Percentiles rank a stretch among this genome's conserved stretches.
Evolutionary conservation across 1,140 invertebrate genomes (phyloP).

Genomic region (Brevipalpus yothersi): DNA sequence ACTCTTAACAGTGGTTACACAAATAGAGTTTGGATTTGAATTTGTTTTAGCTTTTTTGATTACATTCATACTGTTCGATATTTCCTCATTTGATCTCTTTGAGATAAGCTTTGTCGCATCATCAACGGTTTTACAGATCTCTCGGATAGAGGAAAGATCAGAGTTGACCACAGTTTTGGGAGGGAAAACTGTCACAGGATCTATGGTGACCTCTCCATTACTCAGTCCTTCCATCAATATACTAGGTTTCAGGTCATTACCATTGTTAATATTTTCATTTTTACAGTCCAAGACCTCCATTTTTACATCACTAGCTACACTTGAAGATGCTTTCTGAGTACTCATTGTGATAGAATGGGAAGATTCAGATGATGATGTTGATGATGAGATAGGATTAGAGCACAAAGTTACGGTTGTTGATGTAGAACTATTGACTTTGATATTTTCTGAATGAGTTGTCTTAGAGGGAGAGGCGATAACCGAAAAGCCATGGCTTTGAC

Average conservation of each 20-base stretch:
- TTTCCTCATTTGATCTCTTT: conserved; percentile 3
- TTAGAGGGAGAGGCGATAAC: background rate
- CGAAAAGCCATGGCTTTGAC: background rate
- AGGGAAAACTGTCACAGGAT: background rate
- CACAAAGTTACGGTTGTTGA: background rate
- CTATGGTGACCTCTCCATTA: background rate
- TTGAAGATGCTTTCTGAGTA: too few relatives aligned
- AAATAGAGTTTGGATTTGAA: background rate
- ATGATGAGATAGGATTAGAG: background rate
- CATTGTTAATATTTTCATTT: background rate
- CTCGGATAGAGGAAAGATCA: conserved; percentile 1
- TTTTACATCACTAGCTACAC: background rate
- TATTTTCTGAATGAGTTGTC: background rate
- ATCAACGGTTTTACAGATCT: conserved; percentile 1
- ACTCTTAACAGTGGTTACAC: background rate
- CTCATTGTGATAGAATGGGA: too few relatives aligned
- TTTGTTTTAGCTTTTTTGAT: conserved; percentile 1
- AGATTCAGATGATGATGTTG: background rate
- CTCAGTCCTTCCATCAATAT: background rate
- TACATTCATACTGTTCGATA: background rate
- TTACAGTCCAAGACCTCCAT: background rate
- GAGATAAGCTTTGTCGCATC: conserved; percentile 2
- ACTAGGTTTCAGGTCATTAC: too few relatives aligned
- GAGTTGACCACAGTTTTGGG: background rate
- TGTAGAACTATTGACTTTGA: too few relatives aligned